Conservation (phyloP, 2,888 invertebrate species). For the Hypomecis atomaria region DNA sequence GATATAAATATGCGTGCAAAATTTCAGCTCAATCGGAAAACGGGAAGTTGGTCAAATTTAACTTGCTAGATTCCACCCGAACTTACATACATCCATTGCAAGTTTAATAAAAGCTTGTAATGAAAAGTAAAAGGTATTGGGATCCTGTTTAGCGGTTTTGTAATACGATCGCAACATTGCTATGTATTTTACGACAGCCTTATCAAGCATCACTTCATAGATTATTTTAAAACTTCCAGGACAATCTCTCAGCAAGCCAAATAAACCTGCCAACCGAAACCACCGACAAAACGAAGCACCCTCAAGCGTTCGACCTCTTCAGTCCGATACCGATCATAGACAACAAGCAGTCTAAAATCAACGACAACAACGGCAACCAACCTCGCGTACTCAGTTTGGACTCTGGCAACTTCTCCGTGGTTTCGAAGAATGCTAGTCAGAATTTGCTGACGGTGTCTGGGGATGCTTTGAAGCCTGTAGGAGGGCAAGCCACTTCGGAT, state of each 20-base stretch:
- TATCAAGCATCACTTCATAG: too few relatives aligned
- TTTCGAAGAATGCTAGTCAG: slow-evolving; percentile 64
- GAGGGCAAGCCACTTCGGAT: slow-evolving; percentile 69
- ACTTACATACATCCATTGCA: too few relatives aligned
- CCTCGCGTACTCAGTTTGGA: slow-evolving; percentile 72
- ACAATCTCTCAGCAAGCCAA: slow-evolving; percentile 60
- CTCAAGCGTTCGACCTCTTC: slow-evolving; percentile 79
- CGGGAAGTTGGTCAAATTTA: too few relatives aligned
- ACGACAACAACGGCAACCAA: slow-evolving; percentile 63
- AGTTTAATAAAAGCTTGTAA: too few relatives aligned
- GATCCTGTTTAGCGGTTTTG: too few relatives aligned
- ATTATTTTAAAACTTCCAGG: too few relatives aligned
- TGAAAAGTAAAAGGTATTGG: too few relatives aligned
- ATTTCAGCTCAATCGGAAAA: too few relatives aligned
- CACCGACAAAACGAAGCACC: slow-evolving; percentile 58
- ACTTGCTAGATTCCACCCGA: too few relatives aligned
- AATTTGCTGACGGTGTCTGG: slow-evolving; percentile 68
- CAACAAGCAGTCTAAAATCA: slow-evolving; percentile 71
- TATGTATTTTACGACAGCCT: too few relatives aligned
- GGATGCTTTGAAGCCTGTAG: slow-evolving; percentile 68
- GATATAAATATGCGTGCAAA: too few relatives aligned
- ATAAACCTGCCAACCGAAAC: slow-evolving; percentile 44
- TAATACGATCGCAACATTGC: too few relatives aligned
- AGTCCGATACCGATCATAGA: slow-evolving; percentile 80
- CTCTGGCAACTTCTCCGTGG: slow-evolving; percentile 76